Base-by-base conservation (phyloP, 2,888 invertebrate species). In the Scotopteryx bipunctaria region DNA sequence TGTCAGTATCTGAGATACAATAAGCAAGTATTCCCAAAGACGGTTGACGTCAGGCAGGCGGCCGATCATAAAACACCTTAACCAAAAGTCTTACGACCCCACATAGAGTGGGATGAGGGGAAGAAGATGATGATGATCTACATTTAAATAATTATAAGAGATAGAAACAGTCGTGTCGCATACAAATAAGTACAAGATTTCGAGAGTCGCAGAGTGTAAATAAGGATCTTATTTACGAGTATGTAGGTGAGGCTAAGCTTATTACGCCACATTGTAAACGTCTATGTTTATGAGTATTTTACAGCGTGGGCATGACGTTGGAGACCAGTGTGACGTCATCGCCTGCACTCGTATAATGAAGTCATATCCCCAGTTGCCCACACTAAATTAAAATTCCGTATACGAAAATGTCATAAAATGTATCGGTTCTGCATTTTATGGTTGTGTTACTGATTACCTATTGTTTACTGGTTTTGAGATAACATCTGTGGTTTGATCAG, bases 231-330 rank as follows among this genome's bases (percentile, higher is more conserved):
- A 13, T 38, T 46, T 17, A 40, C 5, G 16, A 13, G 4, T 31
- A 31, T 33, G 44, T 37, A 21, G 17, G 32, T 32, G 23, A 16
- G 35, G 37, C 17, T 42, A 44, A 35, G 23, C 46, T 41, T 54
- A 44, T 59, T 59, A 56, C 49, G 46, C 48, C 50, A 52, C 55
- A 48, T 35, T 59, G 51, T 52, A 57, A 47, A 47, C 32, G 42
- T 5, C 36, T 23, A 55, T 45, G 44, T 60, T 60, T 57, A 60
- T 45, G 55, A 42, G 23, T 49, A 35, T 55, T 45, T 44, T 33
- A 27, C 27, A 27, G 48, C 52, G 61, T 61, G 49, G 56, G 56
- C 32, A n/a, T 16, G 17, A 21, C 14, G 29, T 23, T 9, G 16
- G 27, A 35, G 42, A 32, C 41, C 32, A 19, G 19, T 38, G 11